These are phyloP conservation scores for Pachypsylla venusta DNA, from an alignment of 1,140 invertebrate species.

Conservation along the genomic window DNA sequence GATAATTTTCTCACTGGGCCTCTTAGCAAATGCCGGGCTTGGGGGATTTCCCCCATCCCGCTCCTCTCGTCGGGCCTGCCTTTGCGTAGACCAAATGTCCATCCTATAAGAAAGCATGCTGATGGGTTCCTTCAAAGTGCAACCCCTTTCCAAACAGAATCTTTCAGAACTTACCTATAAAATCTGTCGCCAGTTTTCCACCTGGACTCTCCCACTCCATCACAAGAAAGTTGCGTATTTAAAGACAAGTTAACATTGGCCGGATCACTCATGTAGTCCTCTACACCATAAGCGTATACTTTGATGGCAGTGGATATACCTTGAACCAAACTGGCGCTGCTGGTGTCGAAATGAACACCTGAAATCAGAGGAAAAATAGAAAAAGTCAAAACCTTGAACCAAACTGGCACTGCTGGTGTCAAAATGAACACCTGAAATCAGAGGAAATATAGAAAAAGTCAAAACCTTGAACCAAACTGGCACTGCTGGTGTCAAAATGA, in stretches of 20 bases:
- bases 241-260: conserved; percentile 49
- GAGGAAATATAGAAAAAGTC: too few relatives aligned
- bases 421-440: conserved; percentile 64
- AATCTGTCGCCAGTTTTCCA: conserved; percentile 61
- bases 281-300: conserved; percentile 79
- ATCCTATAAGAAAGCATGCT: not conserved
- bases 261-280: conserved; percentile 63
- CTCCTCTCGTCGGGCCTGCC: too few relatives aligned
- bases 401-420: conserved; percentile 67
- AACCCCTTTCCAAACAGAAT: too few relatives aligned
- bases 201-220: conserved; percentile 51
- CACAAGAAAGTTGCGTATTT: conserved; percentile 66
- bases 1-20: too few relatives aligned
- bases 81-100: not conserved
- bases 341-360: conserved; percentile 86
- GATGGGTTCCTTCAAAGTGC: not conserved
- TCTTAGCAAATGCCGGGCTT: too few relatives aligned
- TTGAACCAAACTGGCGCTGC: conserved; percentile 55
- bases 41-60: too few relatives aligned
- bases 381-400: conserved; percentile 64
- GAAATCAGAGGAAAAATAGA: conserved; percentile 21
- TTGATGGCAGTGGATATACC: conserved; percentile 79
- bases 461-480: conserved; percentile 62
- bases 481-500: conserved; percentile 75
- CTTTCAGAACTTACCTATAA: conserved; percentile 42